phyloP scores from a whole-genome alignment of 2,113 vertebrate species.

The Fregetta grallaria region DNA sequence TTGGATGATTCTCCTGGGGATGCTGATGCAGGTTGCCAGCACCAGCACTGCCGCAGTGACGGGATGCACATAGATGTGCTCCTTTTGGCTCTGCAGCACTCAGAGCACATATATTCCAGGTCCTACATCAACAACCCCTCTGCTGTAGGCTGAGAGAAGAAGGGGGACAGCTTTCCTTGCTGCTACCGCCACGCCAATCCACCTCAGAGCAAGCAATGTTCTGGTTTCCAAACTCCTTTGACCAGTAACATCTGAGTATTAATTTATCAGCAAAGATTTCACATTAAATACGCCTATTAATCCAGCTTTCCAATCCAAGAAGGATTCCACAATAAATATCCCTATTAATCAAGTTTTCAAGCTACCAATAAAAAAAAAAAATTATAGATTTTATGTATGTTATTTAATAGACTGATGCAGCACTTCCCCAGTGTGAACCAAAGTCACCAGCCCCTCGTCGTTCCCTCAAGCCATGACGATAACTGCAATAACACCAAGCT shows the following conservation, averaged over 20 bases:
- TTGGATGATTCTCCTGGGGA: not conserved
- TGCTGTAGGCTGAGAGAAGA: not conserved
- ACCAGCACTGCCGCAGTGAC: rapidly evolving
- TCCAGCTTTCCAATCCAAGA: not conserved
- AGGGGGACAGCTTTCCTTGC: not conserved
- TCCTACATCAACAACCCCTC: not conserved
- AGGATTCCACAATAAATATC: not conserved
- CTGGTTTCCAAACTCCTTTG: not conserved
- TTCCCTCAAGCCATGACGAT: rapidly evolving
- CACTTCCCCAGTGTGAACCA: not conserved
- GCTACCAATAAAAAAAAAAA: not conserved
- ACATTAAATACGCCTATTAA: not conserved
- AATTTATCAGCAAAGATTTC: not conserved
- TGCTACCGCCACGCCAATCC: rapidly evolving
- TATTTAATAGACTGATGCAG: not conserved
- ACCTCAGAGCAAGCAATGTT: rapidly evolving
- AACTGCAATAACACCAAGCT: rapidly evolving
- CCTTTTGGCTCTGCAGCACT: not conserved
- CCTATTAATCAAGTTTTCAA: not conserved
- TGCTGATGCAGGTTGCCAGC: not conserved
- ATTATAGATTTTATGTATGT: not conserved
- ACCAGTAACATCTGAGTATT: rapidly evolving
- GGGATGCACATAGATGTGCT: not conserved
- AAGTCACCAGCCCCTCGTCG: rapidly evolving
- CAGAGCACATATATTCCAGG: too few species aligned